Evolutionary conservation across 1,140 invertebrate species (phyloP), one percentile per base, ranked within the genome.

Genomic region (Drosophila auraria): DNA sequence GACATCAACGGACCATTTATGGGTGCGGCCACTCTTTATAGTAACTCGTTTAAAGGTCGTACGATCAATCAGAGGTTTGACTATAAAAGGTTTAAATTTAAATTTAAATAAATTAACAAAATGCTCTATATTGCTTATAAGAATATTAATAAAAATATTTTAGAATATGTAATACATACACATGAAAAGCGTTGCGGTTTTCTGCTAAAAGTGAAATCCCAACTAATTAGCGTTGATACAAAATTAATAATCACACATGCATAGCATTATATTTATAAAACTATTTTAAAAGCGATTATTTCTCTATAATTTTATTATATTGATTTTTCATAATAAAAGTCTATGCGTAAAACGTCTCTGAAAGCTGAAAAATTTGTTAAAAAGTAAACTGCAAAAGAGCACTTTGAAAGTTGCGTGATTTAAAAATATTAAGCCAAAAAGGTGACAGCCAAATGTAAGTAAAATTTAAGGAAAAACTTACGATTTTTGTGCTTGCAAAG

Each of bases 31-130:
- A 70, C 97, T 97, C 93, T 99, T 99, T 11, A 99, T 95, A 0
- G 96, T 96, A 1, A 98, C 93, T 7, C 95, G 95, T 91, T 97
- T 97, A 93, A 99, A 96, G 80, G 97, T 98, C 74, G 96, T 96
- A 78, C 98, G 95, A 86, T 98, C 98, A 92, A 99, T 99, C 87
- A 97, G 95, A 74, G 98, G 98, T 94, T 98, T 98, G 80, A 98
- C 97, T 98, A 57, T 57, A 93, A 50, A 62, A 25, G 17, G 65
- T 49, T 12, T 23, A 23, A 51, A 23, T 56, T 9, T n/a, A 6
- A 49, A 36, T 50, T 14, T 11, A 42, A 23, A 94, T n/a, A 6
- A 49, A 36, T 50, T 14, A 15, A 42, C 20, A 94, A 45, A 15
- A n/a, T 7, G 11, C 6, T 23, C 0, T 17, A 40, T 8, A 33